Evolutionary conservation across 2,888 invertebrate genomes (phyloP).

Genomic region (Agriopis leucophaearia): DNA sequence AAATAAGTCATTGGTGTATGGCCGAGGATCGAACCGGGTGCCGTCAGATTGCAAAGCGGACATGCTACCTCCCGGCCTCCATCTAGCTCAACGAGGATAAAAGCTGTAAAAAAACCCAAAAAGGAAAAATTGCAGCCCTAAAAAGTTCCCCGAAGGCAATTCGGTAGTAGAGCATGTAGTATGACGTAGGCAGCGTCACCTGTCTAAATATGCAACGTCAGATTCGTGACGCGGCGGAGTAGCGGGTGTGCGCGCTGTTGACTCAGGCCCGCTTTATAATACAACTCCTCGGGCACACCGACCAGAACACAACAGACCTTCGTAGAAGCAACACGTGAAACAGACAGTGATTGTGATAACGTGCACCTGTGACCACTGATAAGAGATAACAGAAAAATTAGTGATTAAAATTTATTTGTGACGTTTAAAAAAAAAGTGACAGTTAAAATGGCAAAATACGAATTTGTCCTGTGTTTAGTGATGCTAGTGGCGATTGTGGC

Average conservation of each 20-base stretch:
- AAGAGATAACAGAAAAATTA: constrained; percentile 12
- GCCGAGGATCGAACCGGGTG: no score
- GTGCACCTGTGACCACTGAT: constrained; percentile 52
- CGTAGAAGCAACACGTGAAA: constrained; percentile 68
- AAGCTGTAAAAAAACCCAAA: constrained; percentile 6
- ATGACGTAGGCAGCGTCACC: constrained; percentile 59
- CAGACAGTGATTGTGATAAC: constrained; percentile 44
- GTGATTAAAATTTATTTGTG: constrained; percentile 6
- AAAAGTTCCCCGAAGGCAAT: constrained; percentile 46
- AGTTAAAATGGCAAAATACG: constrained; percentile 64
- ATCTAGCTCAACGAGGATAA: constrained; percentile 8
- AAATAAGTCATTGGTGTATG: neutral
- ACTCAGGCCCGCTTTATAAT: constrained; percentile 74
- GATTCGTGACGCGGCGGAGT: constrained; percentile 55
- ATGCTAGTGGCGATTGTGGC: constrained; percentile 63
- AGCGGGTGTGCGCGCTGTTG: constrained; percentile 54
- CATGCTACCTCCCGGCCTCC: no score
- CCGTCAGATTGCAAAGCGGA: no score
- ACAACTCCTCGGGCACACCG: constrained; percentile 60
- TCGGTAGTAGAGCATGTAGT: constrained; percentile 12
- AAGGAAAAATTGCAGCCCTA: constrained; percentile 40
- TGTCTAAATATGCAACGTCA: constrained; percentile 20
- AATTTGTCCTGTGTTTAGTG: constrained; percentile 65
- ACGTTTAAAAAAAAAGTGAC: constrained; percentile 26
- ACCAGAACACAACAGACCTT: constrained; percentile 71